phyloP scores from a whole-genome alignment of 2,888 invertebrate genomes.

The Orchesellides sinensis region DNA sequence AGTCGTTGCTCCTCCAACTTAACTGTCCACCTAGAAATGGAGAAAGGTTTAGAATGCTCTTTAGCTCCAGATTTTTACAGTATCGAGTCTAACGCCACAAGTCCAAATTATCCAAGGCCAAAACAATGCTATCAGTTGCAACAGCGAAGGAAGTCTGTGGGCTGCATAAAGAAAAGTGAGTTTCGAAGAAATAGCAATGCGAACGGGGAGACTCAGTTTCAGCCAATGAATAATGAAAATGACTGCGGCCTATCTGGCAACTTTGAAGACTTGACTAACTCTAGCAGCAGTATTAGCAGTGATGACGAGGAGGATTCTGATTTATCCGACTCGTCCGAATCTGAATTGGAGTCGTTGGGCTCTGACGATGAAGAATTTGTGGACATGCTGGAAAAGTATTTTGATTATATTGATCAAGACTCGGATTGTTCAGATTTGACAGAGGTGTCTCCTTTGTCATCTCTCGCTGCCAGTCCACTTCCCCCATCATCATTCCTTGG shows the following conservation, averaged over 20 bases:
- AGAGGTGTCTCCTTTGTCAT: slow-evolving; percentile 69
- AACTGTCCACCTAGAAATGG: slow-evolving; percentile 36
- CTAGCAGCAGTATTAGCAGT: slow-evolving; percentile 59
- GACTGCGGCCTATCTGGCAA: slow-evolving; percentile 30
- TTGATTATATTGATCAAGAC: slow-evolving; percentile 60
- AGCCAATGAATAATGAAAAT: slow-evolving; percentile 25
- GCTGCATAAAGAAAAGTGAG: background rate
- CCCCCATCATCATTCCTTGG: slow-evolving; percentile 21
- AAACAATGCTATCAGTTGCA: slow-evolving; percentile 55
- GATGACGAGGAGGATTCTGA: slow-evolving; percentile 47
- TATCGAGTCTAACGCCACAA: slow-evolving; percentile 35
- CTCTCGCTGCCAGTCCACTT: slow-evolving; percentile 60
- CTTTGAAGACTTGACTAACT: slow-evolving; percentile 12
- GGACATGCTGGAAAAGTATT: slow-evolving; percentile 68
- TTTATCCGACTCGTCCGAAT: slow-evolving; percentile 43
- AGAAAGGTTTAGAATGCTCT: background rate
- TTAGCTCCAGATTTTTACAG: slow-evolving; percentile 11
- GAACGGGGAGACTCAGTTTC: background rate
- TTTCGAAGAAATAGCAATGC: background rate
- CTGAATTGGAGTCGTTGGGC: slow-evolving; percentile 46
- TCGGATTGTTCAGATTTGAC: slow-evolving; percentile 69
- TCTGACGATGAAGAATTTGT: slow-evolving; percentile 67
- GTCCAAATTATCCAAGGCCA: slow-evolving; percentile 53
- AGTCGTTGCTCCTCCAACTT: slow-evolving; percentile 44
- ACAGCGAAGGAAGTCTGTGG: slow-evolving; percentile 34